phyloP scores from a whole-genome alignment of 1,140 invertebrate genomes.

The Ptiloglossa arizonensis region DNA sequence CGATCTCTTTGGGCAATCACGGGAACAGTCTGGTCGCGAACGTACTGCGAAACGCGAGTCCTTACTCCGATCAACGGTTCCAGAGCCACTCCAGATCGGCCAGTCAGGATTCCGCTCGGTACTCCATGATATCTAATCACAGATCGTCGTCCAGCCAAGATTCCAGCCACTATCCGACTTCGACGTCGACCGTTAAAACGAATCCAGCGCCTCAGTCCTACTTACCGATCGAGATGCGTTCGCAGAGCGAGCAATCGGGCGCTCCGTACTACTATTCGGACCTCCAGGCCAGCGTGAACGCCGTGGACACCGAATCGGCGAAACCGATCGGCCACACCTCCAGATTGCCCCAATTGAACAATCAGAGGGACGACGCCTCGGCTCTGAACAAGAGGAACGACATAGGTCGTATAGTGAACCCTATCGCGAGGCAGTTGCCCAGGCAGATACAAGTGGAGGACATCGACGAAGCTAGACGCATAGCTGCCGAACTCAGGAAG shows the following conservation, averaged over 20 bases:
- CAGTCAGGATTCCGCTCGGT: constrained; percentile 72
- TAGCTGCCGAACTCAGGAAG: constrained; percentile 85
- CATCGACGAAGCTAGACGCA: constrained; percentile 82
- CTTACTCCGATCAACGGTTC: constrained; percentile 43
- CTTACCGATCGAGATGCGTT: constrained; percentile 19
- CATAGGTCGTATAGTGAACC: constrained; percentile 90
- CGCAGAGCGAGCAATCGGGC: constrained; percentile 69
- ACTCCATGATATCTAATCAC: constrained; percentile 68
- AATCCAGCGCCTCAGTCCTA: constrained; percentile 5
- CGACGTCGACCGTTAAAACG: constrained; percentile 52
- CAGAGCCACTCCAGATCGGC: constrained; percentile 67
- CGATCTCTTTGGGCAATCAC: constrained; percentile 25
- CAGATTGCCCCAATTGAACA: constrained; percentile 84
- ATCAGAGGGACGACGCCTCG: constrained; percentile 83
- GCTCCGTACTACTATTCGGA: constrained; percentile 95
- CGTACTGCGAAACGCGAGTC: constrained; percentile 19
- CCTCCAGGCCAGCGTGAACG: constrained; percentile 77
- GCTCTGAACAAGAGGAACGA: constrained; percentile 86
- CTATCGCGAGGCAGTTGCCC: constrained; percentile 82
- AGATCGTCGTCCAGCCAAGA: constrained; percentile 74
- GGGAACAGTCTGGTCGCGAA: constrained; percentile 11
- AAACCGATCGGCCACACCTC: constrained; percentile 69
- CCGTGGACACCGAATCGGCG: constrained; percentile 57
- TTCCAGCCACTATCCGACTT: constrained; percentile 42
- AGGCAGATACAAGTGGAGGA: constrained; percentile 74